Evolutionary conservation across 2,888 invertebrate species (phyloP).

Genomic region (Callyntrura guangdongensis): DNA sequence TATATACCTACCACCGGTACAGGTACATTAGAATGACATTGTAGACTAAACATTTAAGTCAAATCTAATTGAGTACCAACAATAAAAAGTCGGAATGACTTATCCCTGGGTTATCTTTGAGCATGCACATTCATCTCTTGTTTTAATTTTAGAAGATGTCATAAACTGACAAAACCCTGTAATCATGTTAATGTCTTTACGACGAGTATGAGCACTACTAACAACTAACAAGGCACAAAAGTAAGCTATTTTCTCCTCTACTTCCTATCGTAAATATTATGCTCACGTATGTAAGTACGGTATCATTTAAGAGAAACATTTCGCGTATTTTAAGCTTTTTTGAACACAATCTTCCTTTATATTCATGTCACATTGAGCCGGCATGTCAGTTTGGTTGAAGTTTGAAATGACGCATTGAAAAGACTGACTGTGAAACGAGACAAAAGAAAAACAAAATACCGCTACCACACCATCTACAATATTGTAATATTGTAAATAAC

Average conservation of each 20-base stretch:
- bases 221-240: neutral
- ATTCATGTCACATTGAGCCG: slow-evolving; percentile 57
- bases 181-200: neutral
- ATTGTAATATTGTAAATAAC: slow-evolving; percentile 48
- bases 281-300: no score
- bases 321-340: neutral
- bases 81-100: no score
- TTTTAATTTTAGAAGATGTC: neutral
- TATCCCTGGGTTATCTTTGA: no score
- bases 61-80: no score
- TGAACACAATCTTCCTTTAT: slow-evolving; percentile 46
- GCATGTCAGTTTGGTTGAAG: slow-evolving; percentile 44
- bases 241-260: no score
- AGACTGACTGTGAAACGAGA: slow-evolving; percentile 38
- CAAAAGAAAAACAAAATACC: slow-evolving; percentile 52
- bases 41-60: no score
- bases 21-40: no score
- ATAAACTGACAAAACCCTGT: neutral
- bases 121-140: no score
- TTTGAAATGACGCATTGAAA: slow-evolving; percentile 51
- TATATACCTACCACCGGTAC: no score
- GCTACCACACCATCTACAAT: slow-evolving; percentile 44
- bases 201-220: neutral
- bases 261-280: no score
- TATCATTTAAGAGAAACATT: no score